Evolutionary conservation across 2,797 vertebrate genomes (phyloP).

Genomic region (Melanotaenia parkinsoni): DNA sequence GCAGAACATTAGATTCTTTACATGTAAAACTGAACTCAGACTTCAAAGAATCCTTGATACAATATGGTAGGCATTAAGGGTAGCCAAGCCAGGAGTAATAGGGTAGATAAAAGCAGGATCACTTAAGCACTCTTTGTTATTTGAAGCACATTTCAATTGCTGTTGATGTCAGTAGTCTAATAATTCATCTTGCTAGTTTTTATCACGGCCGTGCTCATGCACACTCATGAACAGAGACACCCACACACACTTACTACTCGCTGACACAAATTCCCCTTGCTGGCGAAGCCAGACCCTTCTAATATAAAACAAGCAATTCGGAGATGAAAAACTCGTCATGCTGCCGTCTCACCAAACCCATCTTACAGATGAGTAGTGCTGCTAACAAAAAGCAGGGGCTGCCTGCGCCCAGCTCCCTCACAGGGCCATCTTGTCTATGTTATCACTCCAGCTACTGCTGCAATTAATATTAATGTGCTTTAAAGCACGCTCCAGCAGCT

Average conservation of each 20-base stretch:
- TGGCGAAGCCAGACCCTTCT: constrained; percentile 51
- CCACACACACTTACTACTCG: constrained; percentile 39
- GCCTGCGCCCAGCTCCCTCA: constrained; percentile 64
- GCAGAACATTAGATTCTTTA: constrained; percentile 72
- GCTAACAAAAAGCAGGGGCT: constrained; percentile 67
- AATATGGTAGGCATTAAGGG: constrained; percentile 74
- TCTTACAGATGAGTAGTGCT: constrained; percentile 63
- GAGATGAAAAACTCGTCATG: constrained; percentile 72
- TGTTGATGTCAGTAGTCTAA: constrained; percentile 73
- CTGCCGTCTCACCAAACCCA: constrained; percentile 55
- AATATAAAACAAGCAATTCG: constrained; percentile 75
- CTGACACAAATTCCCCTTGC: constrained; percentile 65
- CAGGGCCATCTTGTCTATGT: constrained; percentile 75
- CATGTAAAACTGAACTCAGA: constrained; percentile 78
- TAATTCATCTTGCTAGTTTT: constrained; percentile 70
- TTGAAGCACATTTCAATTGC: constrained; percentile 75
- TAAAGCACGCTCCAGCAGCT: constrained; percentile 80
- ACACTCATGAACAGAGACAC: constrained; percentile 23
- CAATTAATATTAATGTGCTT: constrained; percentile 87
- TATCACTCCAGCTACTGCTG: constrained; percentile 78
- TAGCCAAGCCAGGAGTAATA: constrained; percentile 67
- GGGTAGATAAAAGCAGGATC: constrained; percentile 75
- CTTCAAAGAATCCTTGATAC: constrained; percentile 72
- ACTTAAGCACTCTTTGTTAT: constrained; percentile 77
- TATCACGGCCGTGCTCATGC: constrained; percentile 36